Evolutionary conservation across 2,113 vertebrate species (phyloP).

Genomic region (Oreamnos americanus): DNA sequence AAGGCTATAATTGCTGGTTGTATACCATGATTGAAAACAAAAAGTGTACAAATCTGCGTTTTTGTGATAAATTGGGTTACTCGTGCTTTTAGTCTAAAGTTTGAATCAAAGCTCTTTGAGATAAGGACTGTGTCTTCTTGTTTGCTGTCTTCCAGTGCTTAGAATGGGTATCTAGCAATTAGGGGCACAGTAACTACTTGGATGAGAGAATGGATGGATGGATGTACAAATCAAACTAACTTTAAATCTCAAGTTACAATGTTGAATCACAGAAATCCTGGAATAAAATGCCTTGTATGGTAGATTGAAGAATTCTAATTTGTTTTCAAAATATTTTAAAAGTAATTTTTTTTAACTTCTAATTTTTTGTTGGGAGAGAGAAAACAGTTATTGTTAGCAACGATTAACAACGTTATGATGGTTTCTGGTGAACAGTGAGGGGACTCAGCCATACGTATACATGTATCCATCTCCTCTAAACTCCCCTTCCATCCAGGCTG

Average conservation of each 20-base stretch:
- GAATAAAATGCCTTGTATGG: neutral
- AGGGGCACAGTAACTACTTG: neutral
- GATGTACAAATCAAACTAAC: neutral
- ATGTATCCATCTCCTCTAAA: neutral
- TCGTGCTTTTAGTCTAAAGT: slow-evolving; percentile 35
- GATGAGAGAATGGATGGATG: neutral
- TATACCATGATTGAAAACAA: neutral
- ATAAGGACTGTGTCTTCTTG: neutral
- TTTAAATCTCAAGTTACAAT: slow-evolving; percentile 15
- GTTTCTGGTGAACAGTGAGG: neutral
- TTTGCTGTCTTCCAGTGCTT: neutral
- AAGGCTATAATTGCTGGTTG: neutral
- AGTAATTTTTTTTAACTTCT: neutral
- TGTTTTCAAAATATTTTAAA: neutral
- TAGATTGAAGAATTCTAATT: slow-evolving; percentile 38
- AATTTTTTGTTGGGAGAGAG: neutral
- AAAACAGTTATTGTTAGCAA: too few species aligned
- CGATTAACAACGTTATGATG: neutral
- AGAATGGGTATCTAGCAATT: neutral
- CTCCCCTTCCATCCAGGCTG: neutral
- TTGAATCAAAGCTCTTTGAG: neutral
- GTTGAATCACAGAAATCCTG: neutral
- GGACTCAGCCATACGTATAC: neutral
- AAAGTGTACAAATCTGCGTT: neutral
- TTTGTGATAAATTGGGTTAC: slow-evolving; percentile 22